Conservation (phyloP, 1,140 invertebrate species). For the Drosophila eugracilis region DNA sequence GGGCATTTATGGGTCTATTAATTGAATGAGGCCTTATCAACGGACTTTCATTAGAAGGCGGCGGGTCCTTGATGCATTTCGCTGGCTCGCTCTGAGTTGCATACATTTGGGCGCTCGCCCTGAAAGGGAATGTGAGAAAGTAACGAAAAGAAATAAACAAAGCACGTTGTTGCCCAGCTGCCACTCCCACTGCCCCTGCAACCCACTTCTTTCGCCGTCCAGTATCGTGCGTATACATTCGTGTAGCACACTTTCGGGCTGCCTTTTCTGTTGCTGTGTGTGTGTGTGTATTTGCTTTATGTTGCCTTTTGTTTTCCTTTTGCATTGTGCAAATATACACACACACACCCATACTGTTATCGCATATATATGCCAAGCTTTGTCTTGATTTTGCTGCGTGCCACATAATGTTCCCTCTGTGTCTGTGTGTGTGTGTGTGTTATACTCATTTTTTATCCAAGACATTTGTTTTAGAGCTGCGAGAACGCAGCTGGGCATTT, state of each 20-base stretch:
- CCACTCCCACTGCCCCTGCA: neutral
- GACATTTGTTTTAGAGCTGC: constrained; percentile 5
- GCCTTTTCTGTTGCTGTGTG: constrained; percentile 24
- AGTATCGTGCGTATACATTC: constrained; percentile 47
- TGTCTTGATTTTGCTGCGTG: constrained; percentile 68
- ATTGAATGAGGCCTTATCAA: constrained; percentile 23
- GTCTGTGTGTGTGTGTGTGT: neutral
- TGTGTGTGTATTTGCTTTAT: constrained; percentile 51
- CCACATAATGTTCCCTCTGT: constrained; percentile 41
- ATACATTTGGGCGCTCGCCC: constrained; percentile 24
- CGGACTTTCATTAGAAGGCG: constrained; percentile 15
- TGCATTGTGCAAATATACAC: constrained; percentile 65
- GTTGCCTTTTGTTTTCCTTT: constrained; percentile 69
- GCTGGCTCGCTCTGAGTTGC: constrained; percentile 15
- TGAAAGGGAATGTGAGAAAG: constrained; percentile 42
- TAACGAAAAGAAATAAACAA: constrained; percentile 40
- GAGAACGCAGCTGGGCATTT: constrained; percentile 17
- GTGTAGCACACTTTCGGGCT: constrained; percentile 69
- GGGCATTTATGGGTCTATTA: constrained; percentile 40
- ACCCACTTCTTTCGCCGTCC: constrained; percentile 1
- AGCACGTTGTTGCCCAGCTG: neutral
- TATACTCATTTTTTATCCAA: constrained; percentile 13
- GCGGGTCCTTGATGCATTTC: constrained; percentile 3
- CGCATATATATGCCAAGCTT: constrained; percentile 67
- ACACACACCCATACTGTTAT: constrained; percentile 11